phyloP scores from a whole-genome alignment of 2,113 vertebrate genomes.

The Phaethon lepturus region DNA sequence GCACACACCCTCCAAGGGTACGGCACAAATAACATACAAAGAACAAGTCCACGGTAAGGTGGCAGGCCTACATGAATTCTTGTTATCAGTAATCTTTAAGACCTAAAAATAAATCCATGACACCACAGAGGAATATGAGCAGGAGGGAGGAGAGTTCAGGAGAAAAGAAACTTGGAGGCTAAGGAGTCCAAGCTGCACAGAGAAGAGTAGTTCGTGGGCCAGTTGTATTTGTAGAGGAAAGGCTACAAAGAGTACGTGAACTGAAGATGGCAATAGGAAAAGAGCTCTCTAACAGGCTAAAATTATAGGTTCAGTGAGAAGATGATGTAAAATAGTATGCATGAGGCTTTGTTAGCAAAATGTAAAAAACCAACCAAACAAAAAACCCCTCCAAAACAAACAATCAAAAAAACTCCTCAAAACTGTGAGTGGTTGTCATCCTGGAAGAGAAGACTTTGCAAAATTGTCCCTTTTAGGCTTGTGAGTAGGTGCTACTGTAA shows the following conservation, averaged over 20 bases:
- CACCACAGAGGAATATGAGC: neutral
- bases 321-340: neutral
- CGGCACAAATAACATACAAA: neutral
- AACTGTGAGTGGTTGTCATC: neutral
- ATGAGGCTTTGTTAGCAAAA: neutral
- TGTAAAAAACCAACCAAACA: neutral
- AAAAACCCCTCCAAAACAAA: too few species aligned
- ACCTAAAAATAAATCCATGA: neutral
- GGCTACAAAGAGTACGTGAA: neutral
- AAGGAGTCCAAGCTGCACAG: neutral
- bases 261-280: neutral
- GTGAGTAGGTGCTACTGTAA: neutral
- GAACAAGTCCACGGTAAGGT: neutral
- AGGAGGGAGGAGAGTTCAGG: neutral
- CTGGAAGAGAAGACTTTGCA: neutral
- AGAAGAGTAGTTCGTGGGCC: neutral
- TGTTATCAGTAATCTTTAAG: neutral
- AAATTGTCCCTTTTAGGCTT: neutral
- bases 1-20: neutral
- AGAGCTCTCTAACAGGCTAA: neutral
- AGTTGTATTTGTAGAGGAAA: neutral
- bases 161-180: neutral
- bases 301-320: neutral
- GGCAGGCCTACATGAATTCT: neutral
- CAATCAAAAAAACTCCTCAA: too few species aligned